Evolutionary conservation across 2,113 vertebrate species (phyloP), one percentile per base, ranked within the genome.

Genomic region (Neodon shergylaensis): DNA sequence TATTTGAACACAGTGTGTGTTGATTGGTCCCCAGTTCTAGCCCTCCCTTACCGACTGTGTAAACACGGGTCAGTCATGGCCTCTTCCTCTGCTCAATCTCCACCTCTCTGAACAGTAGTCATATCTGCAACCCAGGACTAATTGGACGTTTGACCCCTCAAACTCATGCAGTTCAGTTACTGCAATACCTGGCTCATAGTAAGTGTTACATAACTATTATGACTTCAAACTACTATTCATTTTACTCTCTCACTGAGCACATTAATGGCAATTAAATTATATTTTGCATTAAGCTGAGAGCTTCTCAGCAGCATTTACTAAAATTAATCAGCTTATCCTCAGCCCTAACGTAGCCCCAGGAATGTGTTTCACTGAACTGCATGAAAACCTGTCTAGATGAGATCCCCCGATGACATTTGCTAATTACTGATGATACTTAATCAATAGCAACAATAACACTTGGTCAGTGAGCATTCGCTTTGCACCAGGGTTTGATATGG

Each of bases 231-330:
- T 84, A 33, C n/a, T 68, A n/a, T 52, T 54, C 58, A 49, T 66
- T 94, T 91, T 66, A 42, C 44, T 68, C 52, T 39, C 52, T 4
- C 21, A 73, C 3, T 72, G 82, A 76, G 47, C 21, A 76, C 63
- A 66, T 36, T 58, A 79, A 93, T 94, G 88, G 22, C 33, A 92
- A 94, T 74, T 85, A 63, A 95, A 84, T 47, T 88, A 70, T 78
- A 52, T 39, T 14, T 52, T 90, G 22, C 31, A 52, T 93, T 89
- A 88, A 74, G 17, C 31, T 22, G 39, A 90, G 36, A 72, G 81
- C 22, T 63, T 61, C 82, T 95, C 84, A 6, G 36, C 5, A 3
- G 3, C 7, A 63, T 74, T 42, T 4, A 49, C 78, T 94, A 16
- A 82, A 93, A 91, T 66, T 66, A 79, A 78, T 89, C 61, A 33